Evolutionary conservation across 1,140 invertebrate genomes (phyloP).

Genomic region (Drosophila lini): DNA sequence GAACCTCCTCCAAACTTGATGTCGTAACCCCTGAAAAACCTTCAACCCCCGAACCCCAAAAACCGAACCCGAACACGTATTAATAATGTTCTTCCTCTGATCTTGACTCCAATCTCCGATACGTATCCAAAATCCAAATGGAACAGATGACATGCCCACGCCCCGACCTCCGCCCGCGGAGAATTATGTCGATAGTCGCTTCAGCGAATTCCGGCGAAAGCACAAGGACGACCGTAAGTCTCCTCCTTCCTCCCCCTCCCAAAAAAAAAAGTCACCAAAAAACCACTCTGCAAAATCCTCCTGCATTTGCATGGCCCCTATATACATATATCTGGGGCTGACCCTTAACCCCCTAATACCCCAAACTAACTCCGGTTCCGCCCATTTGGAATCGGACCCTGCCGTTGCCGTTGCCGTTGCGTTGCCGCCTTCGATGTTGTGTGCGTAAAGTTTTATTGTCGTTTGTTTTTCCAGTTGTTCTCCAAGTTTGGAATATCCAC

Average conservation of each 20-base stretch:
- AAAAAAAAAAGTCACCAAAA: background rate
- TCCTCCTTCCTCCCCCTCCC: conserved; percentile 7
- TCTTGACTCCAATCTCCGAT: conserved; percentile 29
- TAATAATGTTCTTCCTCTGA: conserved; percentile 40
- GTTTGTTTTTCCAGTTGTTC: conserved; percentile 78
- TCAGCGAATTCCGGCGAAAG: conserved; percentile 83
- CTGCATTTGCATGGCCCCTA: conserved; percentile 58
- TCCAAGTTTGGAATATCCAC: conserved; percentile 69
- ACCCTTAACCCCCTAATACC: conserved; percentile 9
- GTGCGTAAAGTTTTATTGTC: conserved; percentile 76
- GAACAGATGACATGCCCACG: conserved; percentile 83
- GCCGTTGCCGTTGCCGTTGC: conserved; percentile 31
- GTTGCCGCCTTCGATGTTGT: conserved; percentile 80
- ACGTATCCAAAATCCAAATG: conserved; percentile 20
- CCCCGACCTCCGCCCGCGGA: conserved; percentile 75
- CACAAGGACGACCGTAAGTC: conserved; percentile 84
- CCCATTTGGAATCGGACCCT: conserved; percentile 21
- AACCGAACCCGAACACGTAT: conserved; percentile 21
- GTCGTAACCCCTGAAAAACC: conserved; percentile 56
- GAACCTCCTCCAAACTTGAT: conserved; percentile 59
- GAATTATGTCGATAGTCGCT: conserved; percentile 82
- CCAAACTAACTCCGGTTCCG: conserved; percentile 31
- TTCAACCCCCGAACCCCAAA: background rate
- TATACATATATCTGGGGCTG: conserved; percentile 15
- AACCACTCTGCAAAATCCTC: conserved; percentile 15